Evolutionary conservation across 2,113 vertebrate species (phyloP).

Genomic region (Calypte anna): DNA sequence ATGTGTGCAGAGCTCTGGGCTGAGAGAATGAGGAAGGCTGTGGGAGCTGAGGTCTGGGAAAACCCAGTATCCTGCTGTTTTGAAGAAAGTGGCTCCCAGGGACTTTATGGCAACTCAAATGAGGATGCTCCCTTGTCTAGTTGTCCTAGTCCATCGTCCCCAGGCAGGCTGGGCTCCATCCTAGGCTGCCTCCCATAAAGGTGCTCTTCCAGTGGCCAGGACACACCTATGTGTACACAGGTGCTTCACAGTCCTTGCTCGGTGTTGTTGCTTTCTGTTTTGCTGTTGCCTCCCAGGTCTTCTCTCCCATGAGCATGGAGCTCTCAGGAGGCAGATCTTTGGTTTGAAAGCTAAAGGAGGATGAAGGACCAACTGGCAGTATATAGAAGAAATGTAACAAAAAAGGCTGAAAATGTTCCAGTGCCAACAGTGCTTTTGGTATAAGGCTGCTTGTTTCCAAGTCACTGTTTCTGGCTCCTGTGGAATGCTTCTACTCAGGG

Average conservation of each 20-base stretch:
- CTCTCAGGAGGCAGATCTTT: neutral
- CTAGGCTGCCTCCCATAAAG: neutral
- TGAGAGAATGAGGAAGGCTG: neutral
- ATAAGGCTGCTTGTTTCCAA: neutral
- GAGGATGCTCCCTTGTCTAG: neutral
- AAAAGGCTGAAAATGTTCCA: neutral
- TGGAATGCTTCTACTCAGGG: neutral
- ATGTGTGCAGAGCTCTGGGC: neutral
- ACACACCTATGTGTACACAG: too few species aligned
- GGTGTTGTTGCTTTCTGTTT: neutral
- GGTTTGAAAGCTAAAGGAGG: neutral
- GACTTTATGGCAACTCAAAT: neutral
- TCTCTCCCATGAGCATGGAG: neutral
- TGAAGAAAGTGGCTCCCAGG: neutral
- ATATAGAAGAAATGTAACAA: neutral
- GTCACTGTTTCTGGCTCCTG: neutral
- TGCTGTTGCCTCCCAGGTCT: neutral
- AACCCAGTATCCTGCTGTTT: neutral
- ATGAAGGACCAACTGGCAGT: neutral
- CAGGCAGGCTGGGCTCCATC: neutral
- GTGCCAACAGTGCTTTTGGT: neutral
- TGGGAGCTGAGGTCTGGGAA: neutral
- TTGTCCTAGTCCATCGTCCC: neutral
- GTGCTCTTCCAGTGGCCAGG: neutral
- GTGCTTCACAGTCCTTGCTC: neutral